Conservation (phyloP, 2,797 vertebrate species). For the Halcyon chelicuti region DNA sequence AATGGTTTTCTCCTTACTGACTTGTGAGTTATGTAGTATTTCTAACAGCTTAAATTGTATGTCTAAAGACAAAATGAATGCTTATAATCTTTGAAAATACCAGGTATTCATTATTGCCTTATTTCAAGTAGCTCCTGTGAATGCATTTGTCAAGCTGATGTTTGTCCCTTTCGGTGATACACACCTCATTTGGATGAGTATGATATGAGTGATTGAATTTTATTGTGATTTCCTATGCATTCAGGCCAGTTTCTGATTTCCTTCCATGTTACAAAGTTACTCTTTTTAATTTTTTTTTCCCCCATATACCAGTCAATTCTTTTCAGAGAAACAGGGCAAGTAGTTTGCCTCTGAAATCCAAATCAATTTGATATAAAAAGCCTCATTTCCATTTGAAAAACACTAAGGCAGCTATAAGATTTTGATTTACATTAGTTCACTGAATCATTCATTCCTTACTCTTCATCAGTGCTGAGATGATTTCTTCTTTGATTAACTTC, state of each 20-base stretch:
- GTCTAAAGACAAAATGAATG: neutral
- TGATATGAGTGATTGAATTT: neutral
- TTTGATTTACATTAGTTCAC: conserved; percentile 65
- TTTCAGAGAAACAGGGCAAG: conserved; percentile 28
- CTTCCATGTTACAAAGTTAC: neutral
- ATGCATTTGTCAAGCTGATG: neutral
- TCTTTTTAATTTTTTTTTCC: neutral
- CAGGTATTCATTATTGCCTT: neutral
- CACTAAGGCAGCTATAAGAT: conserved; percentile 36
- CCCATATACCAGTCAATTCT: neutral
- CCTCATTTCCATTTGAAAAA: conserved; percentile 70
- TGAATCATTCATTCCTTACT: conserved; percentile 61
- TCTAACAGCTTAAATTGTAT: neutral
- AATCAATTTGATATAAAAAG: conserved; percentile 61
- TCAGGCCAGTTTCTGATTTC: neutral
- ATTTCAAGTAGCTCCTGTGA: neutral
- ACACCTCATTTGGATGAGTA: neutral
- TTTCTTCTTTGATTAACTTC: conserved; percentile 66
- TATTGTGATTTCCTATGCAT: neutral
- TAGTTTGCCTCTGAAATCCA: conserved; percentile 55
- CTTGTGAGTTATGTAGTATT: neutral
- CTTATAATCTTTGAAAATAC: neutral
- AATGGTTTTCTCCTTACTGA: neutral
- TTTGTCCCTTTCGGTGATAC: neutral
- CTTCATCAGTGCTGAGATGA: conserved; percentile 42